Conservation (phyloP, 2,888 invertebrate genomes). For the Euzetes globulus region DNA sequence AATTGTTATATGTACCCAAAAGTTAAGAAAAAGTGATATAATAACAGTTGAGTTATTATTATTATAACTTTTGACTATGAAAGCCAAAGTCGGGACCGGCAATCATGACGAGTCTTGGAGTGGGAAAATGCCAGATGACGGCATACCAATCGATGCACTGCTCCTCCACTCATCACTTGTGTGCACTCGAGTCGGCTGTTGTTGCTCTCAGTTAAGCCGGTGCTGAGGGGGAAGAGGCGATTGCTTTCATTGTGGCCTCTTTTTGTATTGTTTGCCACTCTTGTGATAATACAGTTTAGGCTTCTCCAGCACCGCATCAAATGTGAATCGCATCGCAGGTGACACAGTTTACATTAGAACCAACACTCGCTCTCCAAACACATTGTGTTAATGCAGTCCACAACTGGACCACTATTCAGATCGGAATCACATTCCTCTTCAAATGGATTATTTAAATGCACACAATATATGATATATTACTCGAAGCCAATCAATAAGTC, state of each 20-base stretch:
- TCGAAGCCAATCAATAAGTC: too few relatives aligned
- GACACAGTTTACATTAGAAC: not conserved
- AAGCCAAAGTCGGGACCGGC: conserved; percentile 6
- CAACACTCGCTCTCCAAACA: not conserved
- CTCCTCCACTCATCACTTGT: not conserved
- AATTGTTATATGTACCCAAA: not conserved
- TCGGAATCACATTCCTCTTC: not conserved
- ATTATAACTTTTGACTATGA: conserved; percentile 14
- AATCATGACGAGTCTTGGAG: not conserved
- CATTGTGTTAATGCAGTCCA: not conserved
- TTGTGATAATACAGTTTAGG: not conserved
- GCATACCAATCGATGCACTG: not conserved
- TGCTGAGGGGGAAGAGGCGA: not conserved
- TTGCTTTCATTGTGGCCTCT: not conserved
- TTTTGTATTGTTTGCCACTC: not conserved
- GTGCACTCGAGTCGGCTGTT: not conserved
- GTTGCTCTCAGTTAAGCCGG: not conserved
- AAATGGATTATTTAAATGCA: too few relatives aligned
- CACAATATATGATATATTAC: too few relatives aligned
- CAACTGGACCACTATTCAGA: too few relatives aligned
- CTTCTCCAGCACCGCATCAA: conserved; percentile 13
- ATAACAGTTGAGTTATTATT: not conserved
- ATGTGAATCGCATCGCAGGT: conserved; percentile 18
- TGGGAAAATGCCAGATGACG: conserved; percentile 28
- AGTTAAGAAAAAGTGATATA: not conserved